phyloP scores from a whole-genome alignment of 23 tunicate genomes.

The Clavelina lepadiformis region DNA sequence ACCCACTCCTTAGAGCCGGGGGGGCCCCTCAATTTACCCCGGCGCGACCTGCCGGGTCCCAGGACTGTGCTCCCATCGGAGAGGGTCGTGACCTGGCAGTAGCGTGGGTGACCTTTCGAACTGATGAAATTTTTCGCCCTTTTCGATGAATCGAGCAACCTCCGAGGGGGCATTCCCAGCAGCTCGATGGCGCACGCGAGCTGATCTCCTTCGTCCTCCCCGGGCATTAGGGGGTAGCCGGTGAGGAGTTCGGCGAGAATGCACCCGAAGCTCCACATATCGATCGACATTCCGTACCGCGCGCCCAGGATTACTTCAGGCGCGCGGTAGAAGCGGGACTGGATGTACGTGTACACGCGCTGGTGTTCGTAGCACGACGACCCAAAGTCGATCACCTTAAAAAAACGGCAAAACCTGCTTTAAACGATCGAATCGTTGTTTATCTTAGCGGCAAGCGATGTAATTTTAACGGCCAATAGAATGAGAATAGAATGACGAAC shows the following conservation, averaged over 20 bases:
- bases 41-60: slow-evolving; percentile 83
- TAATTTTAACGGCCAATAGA: not conserved
- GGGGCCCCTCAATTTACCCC: slow-evolving; percentile 92
- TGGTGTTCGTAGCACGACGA: slow-evolving; percentile 99
- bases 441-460: not conserved
- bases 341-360: slow-evolving; percentile 95
- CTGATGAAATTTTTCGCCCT: slow-evolving; percentile 93
- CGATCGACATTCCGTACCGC: slow-evolving; percentile 92
- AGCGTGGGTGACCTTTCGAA: slow-evolving; percentile 97
- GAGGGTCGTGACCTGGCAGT: slow-evolving; percentile 84
- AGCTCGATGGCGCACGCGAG: slow-evolving; percentile 96
- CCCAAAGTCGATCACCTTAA: slow-evolving; percentile 98
- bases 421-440: too few relatives aligned
- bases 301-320: slow-evolving; percentile 97
- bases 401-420: too few relatives aligned
- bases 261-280: slow-evolving; percentile 99
- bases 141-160: slow-evolving; percentile 79
- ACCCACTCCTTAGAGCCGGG: slow-evolving; percentile 96
- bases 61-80: slow-evolving; percentile 92
- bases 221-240: slow-evolving; percentile 96
- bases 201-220: slow-evolving; percentile 99
- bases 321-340: slow-evolving; percentile 97
- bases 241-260: slow-evolving; percentile 96
- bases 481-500: not conserved
- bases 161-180: slow-evolving; percentile 95